Base-by-base conservation (phyloP, 2,888 invertebrate genomes). In the Hyalella azteca region DNA sequence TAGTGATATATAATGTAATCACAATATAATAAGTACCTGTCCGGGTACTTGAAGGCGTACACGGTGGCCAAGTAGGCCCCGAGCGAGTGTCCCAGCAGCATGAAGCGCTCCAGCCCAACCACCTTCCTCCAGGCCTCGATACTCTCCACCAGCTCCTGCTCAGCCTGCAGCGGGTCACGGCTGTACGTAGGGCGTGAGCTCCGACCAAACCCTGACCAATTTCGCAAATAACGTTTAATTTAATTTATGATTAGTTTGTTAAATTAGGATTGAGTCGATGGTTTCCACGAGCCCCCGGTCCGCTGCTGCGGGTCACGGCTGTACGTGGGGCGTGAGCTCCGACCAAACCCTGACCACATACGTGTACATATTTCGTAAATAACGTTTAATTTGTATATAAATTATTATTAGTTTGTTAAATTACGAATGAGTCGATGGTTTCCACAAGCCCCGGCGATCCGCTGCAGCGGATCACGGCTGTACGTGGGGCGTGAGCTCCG, bases 51-150 rank as follows among this genome's bases (percentile, higher is more conserved):
- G 75, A 97, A 90, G 0, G 95, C 92, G 89, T 96, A 95, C 19
- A 97, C 93, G n/a, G 95, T 92, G 2, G 96, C 95, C 81, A 97
- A 90, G 89, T 93, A 97, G 0, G 95, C 97, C 60, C 97, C 97
- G 89, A 98, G 93, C 84, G 96, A 96, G 89, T 98, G 97, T 0
- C 98, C 98, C 76, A 98, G 89, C 45, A 98, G 88, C 54, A 96
- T 92, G 89, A 98, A 93, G 88, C 93, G 92, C 0, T 93, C 91
- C 40, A 98, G 89, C 86, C 94, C 93, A 91, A 97, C 93, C 88
- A 95, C 93, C 79, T 93, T 91, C 45, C 98, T 90, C 98, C 98
- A 98, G 89, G 96, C 95, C 89, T 98, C 98, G 1, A 98, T 93
- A 0, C 96, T 93, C 86, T 93, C 92, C 11, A 98, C 94, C 89